Percentiles rank a stretch among this genome's conserved stretches.
phyloP scores from a whole-genome alignment of 1,140 invertebrate genomes.

The Telenomus remus region DNA sequence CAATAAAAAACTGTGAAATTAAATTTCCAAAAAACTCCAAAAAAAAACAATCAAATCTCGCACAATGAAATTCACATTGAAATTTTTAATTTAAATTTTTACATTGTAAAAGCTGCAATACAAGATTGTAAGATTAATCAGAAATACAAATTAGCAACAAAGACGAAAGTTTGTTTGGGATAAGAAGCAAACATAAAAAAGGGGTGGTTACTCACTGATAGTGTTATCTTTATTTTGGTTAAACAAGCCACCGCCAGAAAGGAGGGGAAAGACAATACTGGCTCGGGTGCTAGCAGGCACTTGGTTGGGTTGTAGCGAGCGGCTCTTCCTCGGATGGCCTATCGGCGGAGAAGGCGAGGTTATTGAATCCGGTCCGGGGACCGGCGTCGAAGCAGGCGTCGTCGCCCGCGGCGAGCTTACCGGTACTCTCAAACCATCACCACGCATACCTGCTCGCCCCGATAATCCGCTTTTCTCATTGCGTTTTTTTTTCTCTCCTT shows the following conservation, averaged over 20 bases:
- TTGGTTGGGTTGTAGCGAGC: slow-evolving; percentile 79
- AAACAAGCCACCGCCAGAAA: slow-evolving; percentile 75
- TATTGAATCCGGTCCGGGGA: slow-evolving; percentile 69
- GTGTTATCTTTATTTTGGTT: slow-evolving; percentile 71
- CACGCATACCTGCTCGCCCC: slow-evolving; percentile 68
- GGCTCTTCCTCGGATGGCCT: slow-evolving; percentile 69
- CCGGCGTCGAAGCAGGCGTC: slow-evolving; percentile 68
- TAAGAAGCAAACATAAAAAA: too few relatives aligned
- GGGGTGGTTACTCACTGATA: slow-evolving; percentile 67
- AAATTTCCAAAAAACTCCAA: too few relatives aligned
- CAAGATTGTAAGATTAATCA: too few relatives aligned
- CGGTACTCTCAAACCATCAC: slow-evolving; percentile 72
- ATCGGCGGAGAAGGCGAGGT: slow-evolving; percentile 70
- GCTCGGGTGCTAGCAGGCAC: slow-evolving; percentile 82
- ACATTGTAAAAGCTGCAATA: too few relatives aligned
- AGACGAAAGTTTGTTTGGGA: too few relatives aligned
- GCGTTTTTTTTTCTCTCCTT: background rate
- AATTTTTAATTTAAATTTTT: too few relatives aligned
- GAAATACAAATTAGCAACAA: too few relatives aligned
- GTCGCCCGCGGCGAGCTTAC: slow-evolving; percentile 70
- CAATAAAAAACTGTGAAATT: too few relatives aligned
- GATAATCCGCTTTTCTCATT: slow-evolving; percentile 52
- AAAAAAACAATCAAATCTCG: too few relatives aligned
- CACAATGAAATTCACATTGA: too few relatives aligned
- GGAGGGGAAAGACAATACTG: slow-evolving; percentile 85